Conservation (phyloP, 2,888 invertebrate genomes). For the Nasonovia ribisnigri region DNA sequence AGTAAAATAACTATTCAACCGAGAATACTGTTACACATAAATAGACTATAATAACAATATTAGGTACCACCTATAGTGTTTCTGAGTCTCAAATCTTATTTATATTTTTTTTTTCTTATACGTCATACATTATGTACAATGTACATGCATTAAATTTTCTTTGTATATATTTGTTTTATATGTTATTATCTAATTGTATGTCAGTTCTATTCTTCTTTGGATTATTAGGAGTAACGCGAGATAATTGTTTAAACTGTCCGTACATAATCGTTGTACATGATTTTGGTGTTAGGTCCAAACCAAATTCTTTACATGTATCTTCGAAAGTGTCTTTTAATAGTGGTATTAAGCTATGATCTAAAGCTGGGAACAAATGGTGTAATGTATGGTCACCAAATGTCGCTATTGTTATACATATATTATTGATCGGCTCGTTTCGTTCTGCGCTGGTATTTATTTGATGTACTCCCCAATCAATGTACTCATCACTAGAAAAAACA, state of each 20-base stretch:
- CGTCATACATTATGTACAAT: neutral
- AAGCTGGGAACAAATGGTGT: conserved; percentile 85
- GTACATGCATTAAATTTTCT: neutral
- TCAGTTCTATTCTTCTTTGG: neutral
- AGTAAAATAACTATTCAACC: neutral
- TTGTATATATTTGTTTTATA: neutral
- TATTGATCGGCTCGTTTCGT: conserved; percentile 77
- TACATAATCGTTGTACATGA: conserved; percentile 76
- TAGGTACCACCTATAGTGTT: neutral
- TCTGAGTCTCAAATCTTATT: neutral
- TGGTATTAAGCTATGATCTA: conserved; percentile 81
- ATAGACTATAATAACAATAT: neutral
- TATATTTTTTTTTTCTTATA: neutral
- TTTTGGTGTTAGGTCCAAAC: conserved; percentile 72
- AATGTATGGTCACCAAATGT: conserved; percentile 83
- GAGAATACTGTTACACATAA: neutral
- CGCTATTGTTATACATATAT: conserved; percentile 78
- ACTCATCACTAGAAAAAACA: conserved; percentile 67
- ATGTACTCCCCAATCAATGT: conserved; percentile 82
- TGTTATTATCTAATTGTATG: neutral
- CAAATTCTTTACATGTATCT: conserved; percentile 78
- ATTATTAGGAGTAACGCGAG: conserved; percentile 71
- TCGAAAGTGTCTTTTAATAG: conserved; percentile 77
- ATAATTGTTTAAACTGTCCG: conserved; percentile 78
- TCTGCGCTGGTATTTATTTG: conserved; percentile 83